Evolutionary conservation across 2,113 vertebrate genomes (phyloP).

Genomic region (Amblyopsis rosae): DNA sequence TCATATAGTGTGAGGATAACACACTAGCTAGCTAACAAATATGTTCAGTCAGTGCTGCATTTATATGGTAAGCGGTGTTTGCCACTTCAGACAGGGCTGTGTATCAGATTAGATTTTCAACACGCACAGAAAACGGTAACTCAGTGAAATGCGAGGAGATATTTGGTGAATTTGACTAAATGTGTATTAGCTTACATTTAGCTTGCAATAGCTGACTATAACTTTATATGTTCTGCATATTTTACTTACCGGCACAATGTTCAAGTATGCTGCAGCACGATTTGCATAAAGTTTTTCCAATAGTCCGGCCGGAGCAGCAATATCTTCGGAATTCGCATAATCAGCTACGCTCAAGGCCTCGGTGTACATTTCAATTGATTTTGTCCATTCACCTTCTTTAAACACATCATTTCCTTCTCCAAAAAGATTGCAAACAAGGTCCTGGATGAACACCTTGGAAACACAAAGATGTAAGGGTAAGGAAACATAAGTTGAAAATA

Average conservation of each 20-base stretch:
- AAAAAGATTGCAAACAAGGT: constrained; percentile 91
- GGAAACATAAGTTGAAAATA: background rate
- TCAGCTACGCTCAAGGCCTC: constrained; percentile 92
- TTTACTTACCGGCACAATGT: constrained; percentile 80
- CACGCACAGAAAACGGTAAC: too few relatives aligned
- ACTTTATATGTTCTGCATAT: background rate
- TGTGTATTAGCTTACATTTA: too few relatives aligned
- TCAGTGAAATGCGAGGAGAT: too few relatives aligned
- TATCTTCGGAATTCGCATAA: constrained; percentile 92
- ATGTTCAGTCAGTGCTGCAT: too few relatives aligned
- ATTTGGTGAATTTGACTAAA: too few relatives aligned
- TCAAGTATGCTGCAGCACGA: constrained; percentile 89
- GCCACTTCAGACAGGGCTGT: too few relatives aligned
- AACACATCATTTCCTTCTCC: constrained; percentile 94
- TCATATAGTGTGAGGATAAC: too few relatives aligned
- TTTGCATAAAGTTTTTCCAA: constrained; percentile 91
- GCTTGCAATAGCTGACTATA: background rate
- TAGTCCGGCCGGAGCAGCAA: constrained; percentile 80
- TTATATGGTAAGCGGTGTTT: too few relatives aligned
- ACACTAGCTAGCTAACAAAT: too few relatives aligned
- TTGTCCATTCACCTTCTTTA: constrained; percentile 86
- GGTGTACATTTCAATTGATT: constrained; percentile 88
- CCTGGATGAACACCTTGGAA: constrained; percentile 86
- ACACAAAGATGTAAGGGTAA: background rate
- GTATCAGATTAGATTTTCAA: too few relatives aligned